These are phyloP conservation scores for roundworm (Caenorhabditis elegans) DNA, from an alignment of 1,140 invertebrate genomes.

Conservation along the genomic window DNA sequence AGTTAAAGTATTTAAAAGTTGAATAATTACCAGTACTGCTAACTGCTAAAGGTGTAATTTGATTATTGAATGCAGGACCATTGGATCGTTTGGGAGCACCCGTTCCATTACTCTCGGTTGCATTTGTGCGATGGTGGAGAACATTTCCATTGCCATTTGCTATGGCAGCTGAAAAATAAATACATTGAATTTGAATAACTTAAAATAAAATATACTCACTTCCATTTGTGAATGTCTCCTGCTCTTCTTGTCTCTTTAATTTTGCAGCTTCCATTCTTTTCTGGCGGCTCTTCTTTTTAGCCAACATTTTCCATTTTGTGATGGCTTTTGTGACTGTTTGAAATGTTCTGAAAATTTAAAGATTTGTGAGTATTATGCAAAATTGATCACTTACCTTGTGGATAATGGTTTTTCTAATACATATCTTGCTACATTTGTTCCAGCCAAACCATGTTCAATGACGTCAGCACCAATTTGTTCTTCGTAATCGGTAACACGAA, in stretches of 20 bases:
- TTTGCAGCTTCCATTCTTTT: constrained; percentile 46
- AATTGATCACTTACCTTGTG: constrained; percentile 36
- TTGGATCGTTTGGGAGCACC: background rate
- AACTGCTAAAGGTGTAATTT: background rate
- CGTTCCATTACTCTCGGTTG: background rate
- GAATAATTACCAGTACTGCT: background rate
- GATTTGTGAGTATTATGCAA: background rate
- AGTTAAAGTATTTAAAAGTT: background rate
- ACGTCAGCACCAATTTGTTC: constrained; percentile 53
- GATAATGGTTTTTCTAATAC: constrained; percentile 47
- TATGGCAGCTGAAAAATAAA: background rate
- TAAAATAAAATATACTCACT: background rate
- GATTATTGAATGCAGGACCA: background rate
- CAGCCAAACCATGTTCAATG: constrained; percentile 49
- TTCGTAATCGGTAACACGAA: constrained; percentile 52
- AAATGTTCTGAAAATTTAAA: constrained; percentile 41
- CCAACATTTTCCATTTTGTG: constrained; percentile 54
- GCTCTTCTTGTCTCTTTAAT: constrained; percentile 35
- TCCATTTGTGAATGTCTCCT: background rate
- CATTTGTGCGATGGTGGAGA: background rate
- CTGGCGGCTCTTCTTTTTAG: constrained; percentile 49
- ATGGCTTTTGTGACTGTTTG: constrained; percentile 51
- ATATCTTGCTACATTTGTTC: constrained; percentile 50
- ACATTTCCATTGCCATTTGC: constrained; percentile 15
- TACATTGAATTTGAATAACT: background rate